These are phyloP conservation scores for Phania funesta DNA, from an alignment of 2,888 invertebrate genomes.

Conservation along the genomic window DNA sequence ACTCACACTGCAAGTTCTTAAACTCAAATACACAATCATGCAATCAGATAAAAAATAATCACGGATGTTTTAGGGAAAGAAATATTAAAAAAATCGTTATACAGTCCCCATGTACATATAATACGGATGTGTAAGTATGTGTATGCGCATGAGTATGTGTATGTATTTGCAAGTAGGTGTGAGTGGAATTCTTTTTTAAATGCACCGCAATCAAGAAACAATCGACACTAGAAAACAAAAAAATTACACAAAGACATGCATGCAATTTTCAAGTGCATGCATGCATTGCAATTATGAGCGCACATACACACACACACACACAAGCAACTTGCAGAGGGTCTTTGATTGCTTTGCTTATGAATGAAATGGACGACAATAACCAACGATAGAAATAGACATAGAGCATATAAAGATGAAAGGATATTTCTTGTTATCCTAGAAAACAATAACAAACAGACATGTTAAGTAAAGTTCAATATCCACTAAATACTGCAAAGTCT, in stretches of 20 bases:
- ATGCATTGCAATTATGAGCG: slow-evolving; percentile 29
- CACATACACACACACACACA: slow-evolving; percentile 4
- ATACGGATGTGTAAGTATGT: neutral
- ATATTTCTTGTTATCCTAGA: slow-evolving; percentile 59
- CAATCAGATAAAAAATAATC: slow-evolving; percentile 18
- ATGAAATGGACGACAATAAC: slow-evolving; percentile 57
- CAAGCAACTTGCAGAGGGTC: slow-evolving; percentile 49
- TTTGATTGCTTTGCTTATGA: slow-evolving; percentile 65
- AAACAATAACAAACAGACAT: slow-evolving; percentile 30
- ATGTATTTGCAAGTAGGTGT: slow-evolving; percentile 29
- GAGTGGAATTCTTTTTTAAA: slow-evolving; percentile 61
- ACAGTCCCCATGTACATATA: slow-evolving; percentile 5
- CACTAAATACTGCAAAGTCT: slow-evolving; percentile 41
- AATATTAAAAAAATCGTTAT: slow-evolving; percentile 46
- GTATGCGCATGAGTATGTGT: neutral
- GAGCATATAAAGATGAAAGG: slow-evolving; percentile 52
- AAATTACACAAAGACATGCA: slow-evolving; percentile 56
- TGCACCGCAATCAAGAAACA: slow-evolving; percentile 75
- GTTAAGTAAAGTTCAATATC: slow-evolving; percentile 66
- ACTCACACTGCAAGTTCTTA: slow-evolving; percentile 47
- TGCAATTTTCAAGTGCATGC: neutral
- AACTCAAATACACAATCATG: slow-evolving; percentile 37
- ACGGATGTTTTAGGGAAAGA: slow-evolving; percentile 33
- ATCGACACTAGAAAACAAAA: slow-evolving; percentile 74
- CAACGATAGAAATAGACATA: slow-evolving; percentile 27